Evolutionary conservation across 2,797 vertebrate genomes (phyloP).

Genomic region (Pseudotriccus pelzelni): DNA sequence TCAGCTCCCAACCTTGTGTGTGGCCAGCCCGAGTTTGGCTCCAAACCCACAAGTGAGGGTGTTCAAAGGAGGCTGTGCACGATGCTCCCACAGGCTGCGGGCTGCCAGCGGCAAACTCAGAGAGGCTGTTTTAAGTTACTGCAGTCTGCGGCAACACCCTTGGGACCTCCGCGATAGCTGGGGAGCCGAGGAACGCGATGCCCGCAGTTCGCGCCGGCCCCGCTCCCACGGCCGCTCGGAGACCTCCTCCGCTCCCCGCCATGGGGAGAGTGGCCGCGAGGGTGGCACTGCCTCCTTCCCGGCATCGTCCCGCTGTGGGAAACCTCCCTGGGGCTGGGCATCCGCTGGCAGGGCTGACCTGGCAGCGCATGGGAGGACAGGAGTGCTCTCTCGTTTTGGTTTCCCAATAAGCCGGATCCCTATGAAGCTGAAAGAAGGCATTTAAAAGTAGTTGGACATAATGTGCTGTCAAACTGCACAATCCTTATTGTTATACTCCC

Average conservation of each 20-base stretch:
- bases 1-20: not conserved
- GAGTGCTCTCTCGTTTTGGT: not conserved
- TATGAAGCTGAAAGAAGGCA: not conserved
- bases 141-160: not conserved
- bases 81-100: not conserved
- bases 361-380: not conserved
- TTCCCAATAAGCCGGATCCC: not conserved
- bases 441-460: not conserved
- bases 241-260: not conserved
- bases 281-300: not conserved
- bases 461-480: not conserved
- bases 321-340: not conserved
- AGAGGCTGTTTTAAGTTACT: not conserved
- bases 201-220: not conserved
- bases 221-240: not conserved
- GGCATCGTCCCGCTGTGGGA: accelerated
- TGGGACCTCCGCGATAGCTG: not conserved
- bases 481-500: not conserved
- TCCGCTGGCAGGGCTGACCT: accelerated
- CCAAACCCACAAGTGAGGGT: not conserved
- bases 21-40: not conserved
- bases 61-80: not conserved
- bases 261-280: not conserved
- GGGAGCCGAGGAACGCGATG: not conserved
- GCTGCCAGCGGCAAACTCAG: not conserved